phyloP scores from a whole-genome alignment of 2,888 invertebrate genomes.

The Apoderus coryli region DNA sequence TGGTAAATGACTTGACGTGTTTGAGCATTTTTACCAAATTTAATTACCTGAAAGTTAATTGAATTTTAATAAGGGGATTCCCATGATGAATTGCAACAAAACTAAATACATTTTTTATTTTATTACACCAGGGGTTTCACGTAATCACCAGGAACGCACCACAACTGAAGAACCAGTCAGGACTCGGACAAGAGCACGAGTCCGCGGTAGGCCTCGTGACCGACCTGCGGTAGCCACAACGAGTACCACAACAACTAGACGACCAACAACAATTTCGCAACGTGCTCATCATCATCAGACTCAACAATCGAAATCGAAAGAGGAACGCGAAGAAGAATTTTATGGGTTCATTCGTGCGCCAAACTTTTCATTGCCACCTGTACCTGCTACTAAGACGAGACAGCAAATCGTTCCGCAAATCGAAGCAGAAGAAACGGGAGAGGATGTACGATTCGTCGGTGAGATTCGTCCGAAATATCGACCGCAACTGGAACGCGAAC shows the following conservation, averaged over 20 bases:
- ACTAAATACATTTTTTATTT: no score
- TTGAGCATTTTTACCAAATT: no score
- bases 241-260: slow-evolving; percentile 15
- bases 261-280: slow-evolving; percentile 14
- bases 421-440: slow-evolving; percentile 9
- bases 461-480: slow-evolving; percentile 28
- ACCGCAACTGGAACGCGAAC: slow-evolving; percentile 12
- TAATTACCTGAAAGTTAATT: no score
- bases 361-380: slow-evolving; percentile 25
- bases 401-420: not conserved
- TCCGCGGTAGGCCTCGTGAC: slow-evolving; percentile 19
- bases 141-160: slow-evolving; percentile 16
- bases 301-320: slow-evolving; percentile 11
- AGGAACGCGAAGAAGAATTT: slow-evolving; percentile 29
- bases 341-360: slow-evolving; percentile 38
- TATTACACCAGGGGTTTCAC: no score
- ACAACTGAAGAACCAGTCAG: slow-evolving; percentile 15
- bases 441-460: slow-evolving; percentile 25
- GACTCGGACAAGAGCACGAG: slow-evolving; percentile 19
- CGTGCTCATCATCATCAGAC: slow-evolving; percentile 12
- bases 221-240: slow-evolving; percentile 15
- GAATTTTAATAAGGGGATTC: no score
- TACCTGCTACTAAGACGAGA: slow-evolving; percentile 8
- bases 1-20: no score
- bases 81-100: no score